phyloP scores from a whole-genome alignment of 1,140 invertebrate genomes.

The Zaprionus capensis region DNA sequence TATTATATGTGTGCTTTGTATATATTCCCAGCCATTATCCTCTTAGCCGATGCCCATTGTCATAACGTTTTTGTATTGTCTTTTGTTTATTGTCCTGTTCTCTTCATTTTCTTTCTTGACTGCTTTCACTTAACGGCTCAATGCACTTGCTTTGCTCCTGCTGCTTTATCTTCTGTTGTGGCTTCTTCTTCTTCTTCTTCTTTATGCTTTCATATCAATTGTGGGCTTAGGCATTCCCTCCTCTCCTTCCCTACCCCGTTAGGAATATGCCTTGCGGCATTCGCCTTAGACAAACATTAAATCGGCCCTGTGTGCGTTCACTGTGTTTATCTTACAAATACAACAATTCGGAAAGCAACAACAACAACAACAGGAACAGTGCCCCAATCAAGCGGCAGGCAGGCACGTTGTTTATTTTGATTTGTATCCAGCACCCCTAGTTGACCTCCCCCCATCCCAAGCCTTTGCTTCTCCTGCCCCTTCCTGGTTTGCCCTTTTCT shows the following conservation, averaged over 20 bases:
- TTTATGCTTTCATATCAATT: conserved; percentile 14
- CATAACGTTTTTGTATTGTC: conserved; percentile 4
- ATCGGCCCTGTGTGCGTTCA: conserved; percentile 49
- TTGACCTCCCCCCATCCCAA: not conserved
- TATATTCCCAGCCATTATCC: not conserved
- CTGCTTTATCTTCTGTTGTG: not conserved
- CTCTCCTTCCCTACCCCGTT: not conserved
- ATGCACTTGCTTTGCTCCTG: conserved; percentile 29
- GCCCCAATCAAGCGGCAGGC: conserved; percentile 51
- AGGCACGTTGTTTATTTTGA: conserved; percentile 75
- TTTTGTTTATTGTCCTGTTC: conserved; percentile 16
- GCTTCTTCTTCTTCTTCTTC: not conserved
- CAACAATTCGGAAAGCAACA: conserved; percentile 69
- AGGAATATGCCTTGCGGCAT: conserved; percentile 14
- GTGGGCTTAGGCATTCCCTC: conserved; percentile 17
- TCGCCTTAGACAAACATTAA: conserved; percentile 45
- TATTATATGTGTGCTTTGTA: not conserved
- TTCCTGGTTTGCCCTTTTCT: not conserved
- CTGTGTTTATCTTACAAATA: conserved; percentile 74
- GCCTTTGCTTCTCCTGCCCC: not conserved
- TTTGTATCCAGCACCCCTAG: conserved; percentile 44
- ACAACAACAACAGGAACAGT: conserved; percentile 35
- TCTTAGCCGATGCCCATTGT: not conserved
- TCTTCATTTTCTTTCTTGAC: conserved; percentile 23
- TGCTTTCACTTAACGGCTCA: conserved; percentile 43